Percentiles rank a stretch among this genome's conserved stretches.
These are phyloP conservation scores for Grus americana DNA, from an alignment of 2,113 vertebrate genomes.

Conservation along the genomic window DNA sequence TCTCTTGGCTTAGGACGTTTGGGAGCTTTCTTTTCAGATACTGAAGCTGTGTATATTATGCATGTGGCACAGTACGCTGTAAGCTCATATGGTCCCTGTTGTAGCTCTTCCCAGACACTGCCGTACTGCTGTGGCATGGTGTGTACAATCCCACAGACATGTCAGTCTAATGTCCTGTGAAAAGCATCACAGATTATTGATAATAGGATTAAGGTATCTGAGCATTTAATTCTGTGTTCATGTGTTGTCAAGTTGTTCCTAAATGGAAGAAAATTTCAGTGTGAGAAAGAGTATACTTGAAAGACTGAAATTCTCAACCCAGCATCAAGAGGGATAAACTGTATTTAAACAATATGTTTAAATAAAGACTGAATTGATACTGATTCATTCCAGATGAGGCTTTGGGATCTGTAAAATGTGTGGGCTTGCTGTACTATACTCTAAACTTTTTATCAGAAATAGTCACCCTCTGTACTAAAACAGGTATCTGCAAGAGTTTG, in stretches of 20 bases:
- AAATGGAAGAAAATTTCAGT: constrained; percentile 6
- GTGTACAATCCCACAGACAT: background rate
- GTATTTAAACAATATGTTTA: constrained; percentile 68
- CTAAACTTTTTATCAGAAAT: background rate
- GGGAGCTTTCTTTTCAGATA: background rate
- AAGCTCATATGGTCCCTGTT: background rate
- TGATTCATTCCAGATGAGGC: constrained; percentile 66
- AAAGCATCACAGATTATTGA: background rate
- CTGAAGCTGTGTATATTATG: background rate
- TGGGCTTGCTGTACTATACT: background rate
- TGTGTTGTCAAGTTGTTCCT: background rate
- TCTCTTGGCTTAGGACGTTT: background rate
- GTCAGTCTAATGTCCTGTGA: background rate
- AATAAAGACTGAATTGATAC: constrained; percentile 55
- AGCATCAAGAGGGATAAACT: constrained; percentile 53
- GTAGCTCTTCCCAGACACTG: background rate
- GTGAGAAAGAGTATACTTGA: background rate
- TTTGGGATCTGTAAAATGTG: constrained; percentile 18
- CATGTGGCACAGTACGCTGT: background rate
- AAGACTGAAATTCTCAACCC: constrained; percentile 64
- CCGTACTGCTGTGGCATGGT: background rate
- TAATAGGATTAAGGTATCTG: constrained; percentile 6
- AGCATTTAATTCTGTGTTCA: background rate
- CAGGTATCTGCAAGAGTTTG: background rate
- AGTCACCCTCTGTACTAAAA: background rate